A percentile compares a stretch with the other conserved stretches of the same genome.
These are phyloP conservation scores for Crenichthys baileyi DNA, from an alignment of 2,797 vertebrate genomes.

Conservation along the genomic window DNA sequence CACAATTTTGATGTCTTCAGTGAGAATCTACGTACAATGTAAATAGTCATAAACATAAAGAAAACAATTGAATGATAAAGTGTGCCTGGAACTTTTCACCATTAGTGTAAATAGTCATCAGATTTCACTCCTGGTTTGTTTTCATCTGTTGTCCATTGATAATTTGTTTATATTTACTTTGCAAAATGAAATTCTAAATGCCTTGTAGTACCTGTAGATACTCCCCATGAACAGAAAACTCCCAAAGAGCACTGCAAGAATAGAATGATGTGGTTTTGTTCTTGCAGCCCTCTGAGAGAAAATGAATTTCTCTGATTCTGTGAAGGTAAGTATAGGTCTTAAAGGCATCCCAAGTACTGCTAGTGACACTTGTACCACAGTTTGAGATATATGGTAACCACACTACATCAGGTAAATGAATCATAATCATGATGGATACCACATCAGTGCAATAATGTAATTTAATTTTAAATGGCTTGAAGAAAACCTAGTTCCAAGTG, in stretches of 20 bases:
- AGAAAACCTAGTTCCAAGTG: constrained; percentile 1
- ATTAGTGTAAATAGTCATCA: too few species aligned
- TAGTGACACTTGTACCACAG: not conserved
- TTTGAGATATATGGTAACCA: not conserved
- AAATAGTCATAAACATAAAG: too few species aligned
- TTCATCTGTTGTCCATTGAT: too few species aligned
- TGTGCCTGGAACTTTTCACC: too few species aligned
- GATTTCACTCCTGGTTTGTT: too few species aligned
- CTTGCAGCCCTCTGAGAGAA: not conserved
- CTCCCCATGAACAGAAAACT: too few species aligned
- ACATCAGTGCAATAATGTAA: not conserved
- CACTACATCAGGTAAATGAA: constrained; percentile 5
- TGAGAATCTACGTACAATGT: too few species aligned
- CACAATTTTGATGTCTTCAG: too few species aligned
- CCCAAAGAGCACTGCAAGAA: not conserved
- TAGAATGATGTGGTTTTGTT: not conserved
- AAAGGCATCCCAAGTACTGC: not conserved
- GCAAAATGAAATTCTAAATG: not conserved
- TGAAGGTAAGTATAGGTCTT: not conserved
- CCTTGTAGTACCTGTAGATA: not conserved
- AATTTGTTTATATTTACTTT: not conserved
- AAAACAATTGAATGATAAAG: too few species aligned
- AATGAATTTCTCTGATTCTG: not conserved
- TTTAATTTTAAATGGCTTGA: not conserved
- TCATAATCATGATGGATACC: not conserved